phyloP scores from a whole-genome alignment of 1,140 invertebrate species.

The Drosophila ogumai region DNA sequence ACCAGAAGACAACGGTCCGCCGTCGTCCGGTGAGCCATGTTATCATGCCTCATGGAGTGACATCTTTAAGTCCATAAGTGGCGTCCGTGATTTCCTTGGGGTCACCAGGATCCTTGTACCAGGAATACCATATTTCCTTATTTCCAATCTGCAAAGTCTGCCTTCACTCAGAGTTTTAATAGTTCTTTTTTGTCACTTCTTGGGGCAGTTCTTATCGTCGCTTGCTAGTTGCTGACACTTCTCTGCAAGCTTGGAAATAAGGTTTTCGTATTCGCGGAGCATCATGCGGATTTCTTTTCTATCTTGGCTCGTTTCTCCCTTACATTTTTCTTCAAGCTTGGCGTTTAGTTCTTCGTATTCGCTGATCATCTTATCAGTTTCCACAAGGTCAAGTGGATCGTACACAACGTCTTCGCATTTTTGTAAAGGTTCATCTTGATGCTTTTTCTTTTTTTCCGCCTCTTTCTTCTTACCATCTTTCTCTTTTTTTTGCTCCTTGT shows the following conservation, averaged over 20 bases:
- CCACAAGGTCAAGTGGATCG: too few species aligned
- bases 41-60: not conserved
- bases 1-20: slow-evolving; percentile 2
- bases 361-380: not conserved
- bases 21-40: not conserved
- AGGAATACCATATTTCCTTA: not conserved
- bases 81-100: not conserved
- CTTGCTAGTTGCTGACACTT: not conserved
- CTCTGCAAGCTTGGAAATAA: not conserved
- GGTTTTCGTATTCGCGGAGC: not conserved
- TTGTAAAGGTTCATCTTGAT: not conserved
- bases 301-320: not conserved
- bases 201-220: too few species aligned
- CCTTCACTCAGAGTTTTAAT: not conserved
- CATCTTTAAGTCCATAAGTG: not conserved
- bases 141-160: not conserved
- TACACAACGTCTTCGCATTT: too few species aligned
- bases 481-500: too few species aligned
- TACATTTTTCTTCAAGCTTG: not conserved
- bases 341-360: not conserved
- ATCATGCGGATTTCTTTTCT: not conserved
- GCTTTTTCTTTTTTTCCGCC: not conserved
- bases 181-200: not conserved
- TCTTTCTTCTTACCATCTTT: not conserved
- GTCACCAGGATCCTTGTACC: not conserved